Evolutionary conservation across 2,888 invertebrate species (phyloP), one percentile per base, ranked within the genome.

Genomic region (Scaptomyza cyrtandrae): DNA sequence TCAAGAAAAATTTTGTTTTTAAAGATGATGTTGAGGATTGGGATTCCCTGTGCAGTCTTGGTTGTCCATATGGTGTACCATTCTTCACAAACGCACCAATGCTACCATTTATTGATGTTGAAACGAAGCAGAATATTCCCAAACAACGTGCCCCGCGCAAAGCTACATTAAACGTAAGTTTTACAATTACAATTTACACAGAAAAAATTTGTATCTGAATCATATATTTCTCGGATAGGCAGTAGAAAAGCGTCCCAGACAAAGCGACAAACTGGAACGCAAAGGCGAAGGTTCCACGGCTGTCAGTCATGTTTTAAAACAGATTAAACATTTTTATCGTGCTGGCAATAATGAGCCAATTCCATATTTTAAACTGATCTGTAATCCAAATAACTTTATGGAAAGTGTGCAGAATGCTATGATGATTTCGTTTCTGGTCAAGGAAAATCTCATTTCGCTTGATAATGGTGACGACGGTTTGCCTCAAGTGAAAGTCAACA

Each of bases 401-500:
- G 92, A 92, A 65, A 94, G 94, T 1, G 92, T 94, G 7, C 94
- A 94, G 80, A 94, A 94, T 88, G 93, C 94, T 71, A 93, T 95
- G 80, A 93, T 94, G 88, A 91, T 93, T 61, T 93, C 94, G 1
- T 94, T 95, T 90, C 91, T 94, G 50, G 89, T 93, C 6, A 91
- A 93, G 70, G 94, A 94, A 90, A 93, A 94, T 39, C 90, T 90
- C 27, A 90, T 94, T 6, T 86, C 90, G 62, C 86, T 94, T 46
- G 91, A 91, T 66, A 90, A 91, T 65, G 93, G 93, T 88, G 56
- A 67, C 0, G 91, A 90, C 78, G 87, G 80, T 2, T 80, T 86
- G 54, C 92, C 92, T 0, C 71, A 85, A 52, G 80, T 92, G 2
- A 74, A 69, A 9, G 70, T 91, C 3, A 79, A 78, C 2, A 60